Conservation (phyloP, 1,140 invertebrate genomes). For the Neuroterus valhalla region DNA sequence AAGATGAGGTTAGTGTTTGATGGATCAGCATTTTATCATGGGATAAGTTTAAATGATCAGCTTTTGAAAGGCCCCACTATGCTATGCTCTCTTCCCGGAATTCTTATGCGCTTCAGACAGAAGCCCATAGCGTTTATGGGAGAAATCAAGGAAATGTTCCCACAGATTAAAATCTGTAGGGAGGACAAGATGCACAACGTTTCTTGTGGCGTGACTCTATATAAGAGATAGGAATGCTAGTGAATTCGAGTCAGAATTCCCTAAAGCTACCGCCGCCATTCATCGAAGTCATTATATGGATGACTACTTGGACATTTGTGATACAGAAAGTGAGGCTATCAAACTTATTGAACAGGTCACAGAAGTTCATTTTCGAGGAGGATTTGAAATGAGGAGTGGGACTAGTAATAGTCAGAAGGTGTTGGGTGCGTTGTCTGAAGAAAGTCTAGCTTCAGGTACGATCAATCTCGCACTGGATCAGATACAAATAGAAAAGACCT, state of each 20-base stretch:
- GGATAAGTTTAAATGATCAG: slow-evolving; percentile 52
- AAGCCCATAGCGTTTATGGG: slow-evolving; percentile 50
- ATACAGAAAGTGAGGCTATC: slow-evolving; percentile 19
- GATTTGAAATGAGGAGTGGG: not conserved
- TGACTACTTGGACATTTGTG: slow-evolving; percentile 35
- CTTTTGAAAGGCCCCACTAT: slow-evolving; percentile 59
- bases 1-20: slow-evolving; percentile 60
- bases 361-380: slow-evolving; percentile 8
- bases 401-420: not conserved
- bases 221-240: slow-evolving; percentile 34
- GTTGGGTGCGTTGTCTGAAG: not conserved
- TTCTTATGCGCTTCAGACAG: slow-evolving; percentile 60
- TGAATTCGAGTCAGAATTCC: not conserved
- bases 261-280: slow-evolving; percentile 2
- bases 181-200: slow-evolving; percentile 52
- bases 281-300: slow-evolving; percentile 37
- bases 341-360: slow-evolving; percentile 31
- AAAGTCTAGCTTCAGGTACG: not conserved
- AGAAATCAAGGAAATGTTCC: slow-evolving; percentile 68
- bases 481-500: not conserved
- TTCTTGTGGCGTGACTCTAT: slow-evolving; percentile 59
- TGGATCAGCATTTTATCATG: slow-evolving; percentile 47
- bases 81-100: slow-evolving; percentile 50
- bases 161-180: slow-evolving; percentile 54
- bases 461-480: not conserved